Percentiles rank a stretch among this genome's conserved stretches.
Evolutionary conservation across 1,140 invertebrate genomes (phyloP).

Genomic region (Goniozus legneri): DNA sequence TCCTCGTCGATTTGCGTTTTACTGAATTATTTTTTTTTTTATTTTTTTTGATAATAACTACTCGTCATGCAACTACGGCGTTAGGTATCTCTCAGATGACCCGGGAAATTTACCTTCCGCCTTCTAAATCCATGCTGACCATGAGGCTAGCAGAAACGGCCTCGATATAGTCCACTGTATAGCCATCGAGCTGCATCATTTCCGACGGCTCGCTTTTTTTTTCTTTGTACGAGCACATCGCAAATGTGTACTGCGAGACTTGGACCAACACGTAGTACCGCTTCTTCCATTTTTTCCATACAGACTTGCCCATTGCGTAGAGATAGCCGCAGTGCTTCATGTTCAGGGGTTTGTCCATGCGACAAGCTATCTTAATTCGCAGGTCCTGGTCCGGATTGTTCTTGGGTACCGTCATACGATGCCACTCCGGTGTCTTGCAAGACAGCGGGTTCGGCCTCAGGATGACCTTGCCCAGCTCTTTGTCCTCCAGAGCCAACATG

Average conservation of each 20-base stretch:
- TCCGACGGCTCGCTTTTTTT: constrained; percentile 99
- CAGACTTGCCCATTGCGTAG: constrained; percentile 92
- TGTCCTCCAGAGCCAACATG: constrained; percentile 96
- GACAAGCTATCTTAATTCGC: constrained; percentile 94
- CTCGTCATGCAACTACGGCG: constrained; percentile 4
- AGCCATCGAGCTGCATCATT: constrained; percentile 99
- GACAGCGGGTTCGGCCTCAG: constrained; percentile 88
- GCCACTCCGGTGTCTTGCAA: constrained; percentile 94
- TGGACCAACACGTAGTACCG: constrained; percentile 98
- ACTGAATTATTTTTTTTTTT: too few relatives aligned
- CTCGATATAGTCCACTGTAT: constrained; percentile 99
- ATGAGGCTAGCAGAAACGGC: constrained; percentile 83
- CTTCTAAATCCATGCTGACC: constrained; percentile 72
- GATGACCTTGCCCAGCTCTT: constrained; percentile 94
- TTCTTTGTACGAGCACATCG: constrained; percentile 98
- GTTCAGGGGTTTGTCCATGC: constrained; percentile 98
- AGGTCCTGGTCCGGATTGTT: constrained; percentile 93
- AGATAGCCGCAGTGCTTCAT: constrained; percentile 96
- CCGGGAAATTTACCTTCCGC: constrained; percentile 40
- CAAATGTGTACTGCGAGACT: constrained; percentile 99
- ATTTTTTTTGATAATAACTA: too few relatives aligned
- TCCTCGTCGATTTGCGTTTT: too few relatives aligned
- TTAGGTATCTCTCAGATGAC: constrained; percentile 13
- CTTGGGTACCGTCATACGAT: constrained; percentile 94
- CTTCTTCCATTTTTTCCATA: constrained; percentile 99